Percentiles rank a stretch among this genome's conserved stretches.
Evolutionary conservation across 2,113 vertebrate genomes (phyloP).

Genomic region (Bubo scandiacus): DNA sequence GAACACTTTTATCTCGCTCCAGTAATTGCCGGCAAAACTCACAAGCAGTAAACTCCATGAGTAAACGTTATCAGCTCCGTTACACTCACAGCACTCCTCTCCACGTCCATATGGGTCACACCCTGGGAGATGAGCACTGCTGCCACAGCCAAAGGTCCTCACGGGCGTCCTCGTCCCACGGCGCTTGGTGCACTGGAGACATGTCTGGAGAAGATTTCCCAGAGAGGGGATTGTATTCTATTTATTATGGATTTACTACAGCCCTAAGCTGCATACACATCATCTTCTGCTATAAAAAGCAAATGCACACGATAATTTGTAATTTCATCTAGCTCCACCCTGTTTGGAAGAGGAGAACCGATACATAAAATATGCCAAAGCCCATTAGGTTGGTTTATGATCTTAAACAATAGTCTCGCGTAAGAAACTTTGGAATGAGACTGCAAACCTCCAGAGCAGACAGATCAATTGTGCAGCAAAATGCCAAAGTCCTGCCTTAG

Average conservation of each 20-base stretch:
- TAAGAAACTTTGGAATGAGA: rapidly evolving
- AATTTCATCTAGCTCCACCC: not conserved
- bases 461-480: not conserved
- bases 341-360: not conserved
- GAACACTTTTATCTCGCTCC: not conserved
- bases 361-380: not conserved
- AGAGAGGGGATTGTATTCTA: rapidly evolving
- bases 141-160: not conserved
- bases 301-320: rapidly evolving
- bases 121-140: rapidly evolving
- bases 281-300: not conserved
- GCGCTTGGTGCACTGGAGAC: not conserved
- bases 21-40: not conserved
- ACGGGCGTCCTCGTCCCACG: rapidly evolving
- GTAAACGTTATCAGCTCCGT: not conserved
- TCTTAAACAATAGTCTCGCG: not conserved
- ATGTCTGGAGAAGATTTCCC: rapidly evolving
- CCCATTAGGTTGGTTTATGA: not conserved
- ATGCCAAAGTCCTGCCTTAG: not conserved
- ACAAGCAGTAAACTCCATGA: not conserved
- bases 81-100: not conserved
- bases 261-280: not conserved
- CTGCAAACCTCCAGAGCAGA: not conserved
- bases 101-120: rapidly evolving
- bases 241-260: rapidly evolving